A percentile compares a stretch with the other conserved stretches of the same genome.
These are phyloP conservation scores for Eupsittula cactorum DNA, from an alignment of 2,113 vertebrate species.

Conservation along the genomic window DNA sequence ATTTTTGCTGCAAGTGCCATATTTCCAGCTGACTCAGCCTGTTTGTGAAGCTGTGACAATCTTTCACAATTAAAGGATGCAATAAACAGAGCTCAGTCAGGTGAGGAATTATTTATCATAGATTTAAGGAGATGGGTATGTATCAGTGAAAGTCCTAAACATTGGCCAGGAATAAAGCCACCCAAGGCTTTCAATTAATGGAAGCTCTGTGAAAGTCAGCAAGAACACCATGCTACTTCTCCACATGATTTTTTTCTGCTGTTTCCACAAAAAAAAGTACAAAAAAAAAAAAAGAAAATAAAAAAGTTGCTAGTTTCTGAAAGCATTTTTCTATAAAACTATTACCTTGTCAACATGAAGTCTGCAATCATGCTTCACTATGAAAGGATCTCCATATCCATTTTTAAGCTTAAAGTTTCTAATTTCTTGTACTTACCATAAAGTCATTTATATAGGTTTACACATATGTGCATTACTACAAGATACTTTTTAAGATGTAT, in stretches of 20 bases:
- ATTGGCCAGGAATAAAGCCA: conserved; percentile 52
- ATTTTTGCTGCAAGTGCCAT: conserved; percentile 22
- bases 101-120: conserved; percentile 35
- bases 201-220: conserved; percentile 81
- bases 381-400: conserved; percentile 71
- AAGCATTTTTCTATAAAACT: conserved; percentile 72
- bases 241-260: conserved; percentile 74
- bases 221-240: conserved; percentile 77
- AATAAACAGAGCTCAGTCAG: conserved; percentile 28
- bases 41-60: conserved; percentile 4
- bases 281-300: conserved; percentile 10
- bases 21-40: conserved; percentile 48
- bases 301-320: conserved; percentile 70
- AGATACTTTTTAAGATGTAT: conserved; percentile 72
- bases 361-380: conserved; percentile 80
- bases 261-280: conserved; percentile 59
- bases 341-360: conserved; percentile 79
- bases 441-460: conserved; percentile 65
- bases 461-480: conserved; percentile 74
- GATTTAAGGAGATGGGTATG: conserved; percentile 6
- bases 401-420: conserved; percentile 70
- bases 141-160: conserved; percentile 56
- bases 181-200: conserved; percentile 73
- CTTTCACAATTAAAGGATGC: conserved; percentile 37
- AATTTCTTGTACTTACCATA: conserved; percentile 90